A percentile compares a stretch with the other conserved stretches of the same genome.
Evolutionary conservation across 2,113 vertebrate species (phyloP).

Genomic region (Lepisosteus oculatus): DNA sequence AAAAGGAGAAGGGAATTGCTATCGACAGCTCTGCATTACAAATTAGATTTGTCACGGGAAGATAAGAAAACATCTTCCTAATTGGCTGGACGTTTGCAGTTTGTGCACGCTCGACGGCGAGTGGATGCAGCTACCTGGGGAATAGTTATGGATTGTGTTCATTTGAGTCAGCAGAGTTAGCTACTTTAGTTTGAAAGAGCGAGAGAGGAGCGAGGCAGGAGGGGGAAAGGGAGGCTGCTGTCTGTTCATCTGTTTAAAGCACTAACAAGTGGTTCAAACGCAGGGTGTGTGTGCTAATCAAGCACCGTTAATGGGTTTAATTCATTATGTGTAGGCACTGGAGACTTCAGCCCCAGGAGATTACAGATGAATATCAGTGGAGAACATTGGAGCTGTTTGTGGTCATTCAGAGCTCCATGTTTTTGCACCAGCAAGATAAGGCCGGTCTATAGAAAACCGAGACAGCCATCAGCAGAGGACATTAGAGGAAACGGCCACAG

Average conservation of each 20-base stretch:
- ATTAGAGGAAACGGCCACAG: too few relatives aligned
- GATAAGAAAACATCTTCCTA: constrained; percentile 36
- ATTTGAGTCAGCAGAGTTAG: constrained; percentile 47
- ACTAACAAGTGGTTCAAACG: constrained; percentile 21
- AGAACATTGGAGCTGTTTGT: not conserved
- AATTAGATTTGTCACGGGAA: constrained; percentile 42
- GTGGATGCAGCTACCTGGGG: constrained; percentile 42
- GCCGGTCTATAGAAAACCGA: too few relatives aligned
- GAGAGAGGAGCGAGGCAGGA: too few relatives aligned
- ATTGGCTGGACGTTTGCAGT: constrained; percentile 48
- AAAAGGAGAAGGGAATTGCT: constrained; percentile 3
- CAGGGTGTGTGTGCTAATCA: not conserved
- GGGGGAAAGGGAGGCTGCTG: constrained; percentile 26
- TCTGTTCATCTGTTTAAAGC: constrained; percentile 34
- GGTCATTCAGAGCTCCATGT: not conserved
- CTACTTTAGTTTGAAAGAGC: constrained; percentile 22
- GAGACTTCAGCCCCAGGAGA: not conserved
- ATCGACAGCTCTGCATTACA: constrained; percentile 42
- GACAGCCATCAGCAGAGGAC: too few relatives aligned
- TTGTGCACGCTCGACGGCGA: constrained; percentile 46
- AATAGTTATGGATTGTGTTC: constrained; percentile 40
- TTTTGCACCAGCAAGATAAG: not conserved
- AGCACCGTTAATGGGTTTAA: not conserved
- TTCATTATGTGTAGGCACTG: constrained; percentile 1
- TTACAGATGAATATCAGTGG: not conserved